phyloP scores from a whole-genome alignment of 2,888 invertebrate species.

The Argynnis bischoffii region DNA sequence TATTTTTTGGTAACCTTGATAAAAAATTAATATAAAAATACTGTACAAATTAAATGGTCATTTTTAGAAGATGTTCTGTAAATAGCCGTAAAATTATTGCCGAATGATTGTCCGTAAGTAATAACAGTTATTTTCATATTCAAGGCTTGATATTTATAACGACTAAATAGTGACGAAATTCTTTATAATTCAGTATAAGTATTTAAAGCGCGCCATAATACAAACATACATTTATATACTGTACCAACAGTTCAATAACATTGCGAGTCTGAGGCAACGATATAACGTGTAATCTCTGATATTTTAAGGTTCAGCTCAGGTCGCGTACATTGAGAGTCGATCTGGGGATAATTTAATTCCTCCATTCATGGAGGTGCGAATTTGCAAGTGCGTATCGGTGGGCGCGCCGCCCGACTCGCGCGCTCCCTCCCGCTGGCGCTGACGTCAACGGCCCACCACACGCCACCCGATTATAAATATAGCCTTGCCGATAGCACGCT shows the following conservation, averaged over 20 bases:
- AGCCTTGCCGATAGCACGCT: slow-evolving; percentile 72
- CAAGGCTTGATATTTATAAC: slow-evolving; percentile 24
- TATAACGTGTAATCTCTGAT: slow-evolving; percentile 29
- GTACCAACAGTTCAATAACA: slow-evolving; percentile 32
- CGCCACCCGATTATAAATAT: slow-evolving; percentile 78
- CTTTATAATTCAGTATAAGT: slow-evolving; percentile 20
- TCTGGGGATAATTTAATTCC: slow-evolving; percentile 72
- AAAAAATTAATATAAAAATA: background rate
- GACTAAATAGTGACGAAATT: slow-evolving; percentile 21
- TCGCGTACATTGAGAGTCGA: slow-evolving; percentile 61
- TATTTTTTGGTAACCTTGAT: too few species aligned
- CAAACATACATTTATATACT: slow-evolving; percentile 11
- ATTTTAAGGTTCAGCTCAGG: slow-evolving; percentile 58
- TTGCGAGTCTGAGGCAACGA: slow-evolving; percentile 18
- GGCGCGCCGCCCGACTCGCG: slow-evolving; percentile 50
- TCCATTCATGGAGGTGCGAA: slow-evolving; percentile 80
- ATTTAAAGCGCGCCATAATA: slow-evolving; percentile 6
- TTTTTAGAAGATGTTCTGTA: slow-evolving; percentile 22
- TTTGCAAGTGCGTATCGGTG: slow-evolving; percentile 79
- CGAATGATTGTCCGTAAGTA: slow-evolving; percentile 23
- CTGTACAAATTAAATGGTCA: slow-evolving; percentile 11
- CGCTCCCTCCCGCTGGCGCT: slow-evolving; percentile 53
- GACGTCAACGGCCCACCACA: slow-evolving; percentile 75
- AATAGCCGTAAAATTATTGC: slow-evolving; percentile 18
- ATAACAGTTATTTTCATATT: slow-evolving; percentile 31